Evolutionary conservation across 2,888 invertebrate genomes (phyloP).

Genomic region (Clivina fossor): DNA sequence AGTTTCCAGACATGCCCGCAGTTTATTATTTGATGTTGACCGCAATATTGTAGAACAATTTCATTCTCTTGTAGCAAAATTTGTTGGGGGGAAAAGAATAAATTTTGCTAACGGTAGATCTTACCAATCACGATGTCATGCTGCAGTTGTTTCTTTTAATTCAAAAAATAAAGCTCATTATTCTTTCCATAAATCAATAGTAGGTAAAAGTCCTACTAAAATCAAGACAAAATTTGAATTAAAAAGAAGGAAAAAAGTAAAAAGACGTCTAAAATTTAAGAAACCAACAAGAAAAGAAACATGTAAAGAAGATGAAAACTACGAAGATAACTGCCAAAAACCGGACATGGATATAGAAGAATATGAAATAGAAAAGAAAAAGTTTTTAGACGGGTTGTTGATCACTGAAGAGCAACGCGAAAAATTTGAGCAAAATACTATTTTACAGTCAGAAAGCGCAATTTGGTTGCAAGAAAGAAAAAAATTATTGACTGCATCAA

Average conservation of each 20-base stretch:
- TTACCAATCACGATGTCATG: background rate
- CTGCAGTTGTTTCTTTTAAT: background rate
- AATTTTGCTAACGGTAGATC: slow-evolving; percentile 4
- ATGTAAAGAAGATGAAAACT: background rate
- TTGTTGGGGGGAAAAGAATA: slow-evolving; percentile 3
- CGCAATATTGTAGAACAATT: background rate
- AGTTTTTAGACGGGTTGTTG: background rate
- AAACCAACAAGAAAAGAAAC: background rate
- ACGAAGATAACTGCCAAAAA: background rate
- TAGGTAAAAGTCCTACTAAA: background rate
- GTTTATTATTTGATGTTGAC: slow-evolving; percentile 5
- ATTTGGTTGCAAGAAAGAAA: slow-evolving; percentile 5
- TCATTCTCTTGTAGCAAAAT: slow-evolving; percentile 1
- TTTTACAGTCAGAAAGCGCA: slow-evolving; percentile 10
- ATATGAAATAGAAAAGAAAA: background rate
- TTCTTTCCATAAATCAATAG: background rate
- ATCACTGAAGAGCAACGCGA: background rate
- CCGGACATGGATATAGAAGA: background rate
- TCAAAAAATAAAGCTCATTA: background rate
- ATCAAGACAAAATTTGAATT: background rate
- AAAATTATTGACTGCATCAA: slow-evolving; percentile 7
- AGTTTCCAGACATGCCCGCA: background rate
- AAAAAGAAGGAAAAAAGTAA: background rate
- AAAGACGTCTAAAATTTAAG: background rate
- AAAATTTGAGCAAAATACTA: background rate